Evolutionary conservation across 2,113 vertebrate species (phyloP).

Genomic region (Verasper variegatus): DNA sequence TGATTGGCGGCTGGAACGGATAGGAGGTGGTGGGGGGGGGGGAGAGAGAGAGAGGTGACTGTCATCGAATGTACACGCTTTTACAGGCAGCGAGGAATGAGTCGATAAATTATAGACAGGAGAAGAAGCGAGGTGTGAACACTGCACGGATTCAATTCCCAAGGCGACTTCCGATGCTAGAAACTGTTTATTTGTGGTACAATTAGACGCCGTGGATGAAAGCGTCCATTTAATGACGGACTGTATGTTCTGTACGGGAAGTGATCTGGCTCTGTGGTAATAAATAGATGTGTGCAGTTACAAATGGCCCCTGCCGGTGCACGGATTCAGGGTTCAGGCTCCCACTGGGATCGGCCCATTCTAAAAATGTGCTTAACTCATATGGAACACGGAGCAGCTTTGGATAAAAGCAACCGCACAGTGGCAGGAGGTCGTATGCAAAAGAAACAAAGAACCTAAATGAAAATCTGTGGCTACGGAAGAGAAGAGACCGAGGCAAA

Average conservation of each 20-base stretch:
- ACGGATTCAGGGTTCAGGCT: constrained; percentile 16
- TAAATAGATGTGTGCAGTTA: constrained; percentile 17
- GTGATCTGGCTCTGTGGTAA: constrained; percentile 9
- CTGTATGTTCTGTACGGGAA: neutral
- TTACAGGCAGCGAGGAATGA: constrained; percentile 9
- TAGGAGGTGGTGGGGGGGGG: constrained; percentile 14
- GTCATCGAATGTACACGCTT: constrained; percentile 46
- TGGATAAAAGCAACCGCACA: constrained; percentile 24
- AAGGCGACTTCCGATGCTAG: neutral
- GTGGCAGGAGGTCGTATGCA: constrained; percentile 4
- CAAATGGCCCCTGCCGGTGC: constrained; percentile 24
- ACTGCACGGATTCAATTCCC: constrained; percentile 15
- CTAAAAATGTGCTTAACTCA: constrained; percentile 40
- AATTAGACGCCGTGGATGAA: constrained; percentile 22
- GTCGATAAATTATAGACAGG: constrained; percentile 44
- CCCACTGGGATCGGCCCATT: neutral
- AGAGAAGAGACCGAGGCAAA: neutral
- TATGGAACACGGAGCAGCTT: neutral
- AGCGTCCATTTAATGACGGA: constrained; percentile 14
- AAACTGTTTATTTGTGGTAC: constrained; percentile 22
- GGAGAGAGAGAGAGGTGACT: constrained; percentile 40
- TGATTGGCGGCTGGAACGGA: constrained; percentile 66
- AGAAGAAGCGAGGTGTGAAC: neutral
- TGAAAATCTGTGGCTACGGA: neutral
- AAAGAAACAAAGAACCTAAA: neutral